phyloP scores from a whole-genome alignment of 2,113 vertebrate species.

The Polypterus senegalus region DNA sequence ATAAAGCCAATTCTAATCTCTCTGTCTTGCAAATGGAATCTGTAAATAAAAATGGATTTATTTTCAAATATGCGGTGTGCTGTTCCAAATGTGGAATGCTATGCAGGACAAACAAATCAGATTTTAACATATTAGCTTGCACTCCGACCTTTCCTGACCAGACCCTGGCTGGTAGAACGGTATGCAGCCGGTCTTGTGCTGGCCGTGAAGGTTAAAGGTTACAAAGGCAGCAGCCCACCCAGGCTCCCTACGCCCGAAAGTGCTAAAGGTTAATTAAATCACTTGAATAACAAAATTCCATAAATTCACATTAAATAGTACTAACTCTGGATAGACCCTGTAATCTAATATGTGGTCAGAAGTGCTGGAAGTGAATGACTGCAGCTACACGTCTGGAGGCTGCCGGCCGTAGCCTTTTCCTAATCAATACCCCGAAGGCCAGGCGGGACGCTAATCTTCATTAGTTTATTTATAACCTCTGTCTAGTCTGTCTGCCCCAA shows the following conservation, averaged over 20 bases:
- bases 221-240: conserved; percentile 53
- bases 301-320: conserved; percentile 29
- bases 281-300: conserved; percentile 30
- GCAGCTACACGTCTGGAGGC: no score
- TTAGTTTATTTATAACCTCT: no score
- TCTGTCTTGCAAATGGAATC: conserved; percentile 41
- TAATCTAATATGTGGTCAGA: conserved; percentile 39
- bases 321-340: conserved; percentile 14
- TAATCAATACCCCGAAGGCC: no score
- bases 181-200: conserved; percentile 60
- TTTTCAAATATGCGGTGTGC: conserved; percentile 26
- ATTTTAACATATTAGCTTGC: conserved; percentile 46
- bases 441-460: no score
- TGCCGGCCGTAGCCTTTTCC: no score
- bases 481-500: no score
- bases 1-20: no score
- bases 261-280: conserved; percentile 70
- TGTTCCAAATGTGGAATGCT: conserved; percentile 14
- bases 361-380: conserved; percentile 13
- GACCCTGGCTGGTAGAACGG: conserved; percentile 51
- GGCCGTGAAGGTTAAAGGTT: conserved; percentile 48
- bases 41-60: conserved; percentile 40
- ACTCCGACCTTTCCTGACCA: conserved; percentile 51
- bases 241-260: conserved; percentile 62
- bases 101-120: conserved; percentile 12